phyloP scores from a whole-genome alignment of 1,140 invertebrate genomes.

The Ylistrum balloti region DNA sequence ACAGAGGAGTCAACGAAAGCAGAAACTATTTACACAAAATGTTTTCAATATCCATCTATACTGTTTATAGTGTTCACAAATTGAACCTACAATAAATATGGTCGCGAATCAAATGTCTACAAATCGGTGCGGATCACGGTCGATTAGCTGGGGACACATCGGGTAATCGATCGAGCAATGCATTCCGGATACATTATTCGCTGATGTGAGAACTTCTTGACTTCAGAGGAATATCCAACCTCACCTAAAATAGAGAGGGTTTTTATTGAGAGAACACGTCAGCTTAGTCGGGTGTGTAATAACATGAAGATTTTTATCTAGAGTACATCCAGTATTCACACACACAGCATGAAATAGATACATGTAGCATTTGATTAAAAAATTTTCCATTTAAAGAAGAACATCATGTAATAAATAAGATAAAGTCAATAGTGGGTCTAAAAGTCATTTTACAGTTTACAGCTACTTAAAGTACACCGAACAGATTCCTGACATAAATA shows the following conservation, averaged over 20 bases:
- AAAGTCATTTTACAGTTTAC: background rate
- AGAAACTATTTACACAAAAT: slow-evolving; percentile 6
- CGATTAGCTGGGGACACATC: background rate
- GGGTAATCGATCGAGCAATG: background rate
- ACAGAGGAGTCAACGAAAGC: background rate
- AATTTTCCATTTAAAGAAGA: background rate
- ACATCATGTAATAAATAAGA: slow-evolving; percentile 17
- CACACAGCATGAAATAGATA: background rate
- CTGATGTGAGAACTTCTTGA: background rate
- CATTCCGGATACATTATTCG: background rate
- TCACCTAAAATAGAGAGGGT: background rate
- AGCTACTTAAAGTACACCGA: slow-evolving; percentile 6
- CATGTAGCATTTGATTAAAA: background rate
- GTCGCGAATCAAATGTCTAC: background rate
- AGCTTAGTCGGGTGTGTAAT: background rate
- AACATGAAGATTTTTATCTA: background rate
- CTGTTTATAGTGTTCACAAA: slow-evolving; percentile 39
- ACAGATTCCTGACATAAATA: background rate
- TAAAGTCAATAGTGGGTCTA: background rate
- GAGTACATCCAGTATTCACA: background rate
- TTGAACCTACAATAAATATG: slow-evolving; percentile 28
- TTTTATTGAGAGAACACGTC: background rate
- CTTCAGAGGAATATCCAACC: background rate
- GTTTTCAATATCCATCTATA: slow-evolving; percentile 21
- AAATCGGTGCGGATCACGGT: slow-evolving; percentile 26